These are phyloP conservation scores for Drosophila azteca DNA, from an alignment of 1,140 invertebrate species.

Conservation along the genomic window DNA sequence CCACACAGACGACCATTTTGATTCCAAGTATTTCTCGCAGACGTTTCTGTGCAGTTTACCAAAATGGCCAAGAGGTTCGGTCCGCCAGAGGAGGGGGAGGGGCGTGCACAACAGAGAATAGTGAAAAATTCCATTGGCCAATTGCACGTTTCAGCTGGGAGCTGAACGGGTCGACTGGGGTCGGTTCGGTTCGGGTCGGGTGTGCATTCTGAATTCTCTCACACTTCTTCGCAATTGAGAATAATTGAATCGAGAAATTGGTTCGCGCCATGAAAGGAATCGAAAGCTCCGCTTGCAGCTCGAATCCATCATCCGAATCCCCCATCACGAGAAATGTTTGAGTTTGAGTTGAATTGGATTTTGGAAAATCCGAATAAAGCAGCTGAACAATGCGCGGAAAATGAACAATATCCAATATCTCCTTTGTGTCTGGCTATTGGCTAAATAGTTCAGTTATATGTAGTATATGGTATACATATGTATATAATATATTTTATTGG, in stretches of 20 bases:
- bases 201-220: slow-evolving; percentile 55
- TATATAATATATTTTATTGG: not conserved
- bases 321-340: slow-evolving; percentile 8
- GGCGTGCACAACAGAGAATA: slow-evolving; percentile 12
- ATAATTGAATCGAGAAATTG: slow-evolving; percentile 77
- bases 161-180: slow-evolving; percentile 23
- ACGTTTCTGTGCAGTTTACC: slow-evolving; percentile 58
- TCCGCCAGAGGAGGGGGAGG: slow-evolving; percentile 9
- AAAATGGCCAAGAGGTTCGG: slow-evolving; percentile 28
- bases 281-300: slow-evolving; percentile 9
- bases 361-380: slow-evolving; percentile 5
- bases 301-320: slow-evolving; percentile 17
- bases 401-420: not conserved
- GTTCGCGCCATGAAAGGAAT: slow-evolving; percentile 48
- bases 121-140: slow-evolving; percentile 57
- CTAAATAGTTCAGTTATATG: too few relatives aligned
- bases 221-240: slow-evolving; percentile 41
- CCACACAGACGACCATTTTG: slow-evolving; percentile 52
- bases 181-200: slow-evolving; percentile 7
- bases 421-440: too few relatives aligned
- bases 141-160: slow-evolving; percentile 58
- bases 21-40: slow-evolving; percentile 70
- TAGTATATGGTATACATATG: too few relatives aligned
- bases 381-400: not conserved
- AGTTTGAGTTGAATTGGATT: slow-evolving; percentile 38